These are phyloP conservation scores for Drosophila littoralis DNA, from an alignment of 1,140 invertebrate species.

Conservation along the genomic window DNA sequence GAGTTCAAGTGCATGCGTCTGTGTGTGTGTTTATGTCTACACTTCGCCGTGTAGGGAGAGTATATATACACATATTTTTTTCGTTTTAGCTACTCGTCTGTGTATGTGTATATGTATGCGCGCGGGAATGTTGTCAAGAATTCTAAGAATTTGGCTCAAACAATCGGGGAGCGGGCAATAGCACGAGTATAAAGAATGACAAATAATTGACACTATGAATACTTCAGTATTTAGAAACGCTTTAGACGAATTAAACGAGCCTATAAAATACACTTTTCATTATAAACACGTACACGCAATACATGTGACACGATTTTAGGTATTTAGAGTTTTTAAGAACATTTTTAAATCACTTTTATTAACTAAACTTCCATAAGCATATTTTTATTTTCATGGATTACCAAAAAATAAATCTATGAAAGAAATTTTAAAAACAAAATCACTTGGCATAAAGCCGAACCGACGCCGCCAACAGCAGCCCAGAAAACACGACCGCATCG, in stretches of 20 bases:
- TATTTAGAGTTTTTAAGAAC: constrained; percentile 12
- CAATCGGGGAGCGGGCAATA: constrained; percentile 38
- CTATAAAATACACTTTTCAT: constrained; percentile 18
- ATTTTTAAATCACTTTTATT: constrained; percentile 16
- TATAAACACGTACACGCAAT: constrained; percentile 10
- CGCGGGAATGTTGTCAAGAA: constrained; percentile 81
- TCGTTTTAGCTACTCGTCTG: constrained; percentile 31
- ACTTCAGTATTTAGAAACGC: neutral
- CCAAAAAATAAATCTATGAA: constrained; percentile 39
- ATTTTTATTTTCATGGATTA: constrained; percentile 34
- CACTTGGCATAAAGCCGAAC: constrained; percentile 53
- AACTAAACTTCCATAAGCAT: constrained; percentile 3
- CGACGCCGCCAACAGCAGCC: constrained; percentile 30
- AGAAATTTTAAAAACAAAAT: constrained; percentile 50
- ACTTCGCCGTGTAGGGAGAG: constrained; percentile 45
- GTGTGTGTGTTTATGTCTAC: constrained; percentile 58
- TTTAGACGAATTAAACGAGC: constrained; percentile 16
- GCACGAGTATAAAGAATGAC: constrained; percentile 26
- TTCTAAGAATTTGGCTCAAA: constrained; percentile 79
- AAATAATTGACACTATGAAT: constrained; percentile 19
- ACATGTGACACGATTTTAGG: constrained; percentile 24
- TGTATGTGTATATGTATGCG: constrained; percentile 49
- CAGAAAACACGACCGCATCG: constrained; percentile 70
- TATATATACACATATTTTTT: constrained; percentile 38
- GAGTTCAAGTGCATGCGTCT: constrained; percentile 60